Percentiles rank a stretch among this genome's conserved stretches.
Evolutionary conservation across 2,797 vertebrate species (phyloP).

Genomic region (Enteromius paludinosus): DNA sequence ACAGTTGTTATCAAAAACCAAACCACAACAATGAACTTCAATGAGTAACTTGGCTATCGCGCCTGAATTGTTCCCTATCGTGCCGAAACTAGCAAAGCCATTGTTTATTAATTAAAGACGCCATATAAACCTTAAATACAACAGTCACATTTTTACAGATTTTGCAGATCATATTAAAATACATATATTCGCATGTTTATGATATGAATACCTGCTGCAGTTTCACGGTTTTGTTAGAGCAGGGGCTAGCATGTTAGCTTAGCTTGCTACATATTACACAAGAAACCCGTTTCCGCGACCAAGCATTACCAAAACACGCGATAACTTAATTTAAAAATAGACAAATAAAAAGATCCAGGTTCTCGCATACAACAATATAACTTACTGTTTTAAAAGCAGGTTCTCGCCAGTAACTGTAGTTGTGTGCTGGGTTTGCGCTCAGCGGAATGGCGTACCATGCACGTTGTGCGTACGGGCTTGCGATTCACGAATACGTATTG

Average conservation of each 20-base stretch:
- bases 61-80: constrained; percentile 1
- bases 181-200: neutral
- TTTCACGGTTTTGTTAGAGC: neutral
- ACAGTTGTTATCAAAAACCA: neutral
- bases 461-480: constrained; percentile 52
- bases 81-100: neutral
- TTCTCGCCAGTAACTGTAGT: constrained; percentile 31
- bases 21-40: neutral
- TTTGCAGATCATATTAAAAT: neutral
- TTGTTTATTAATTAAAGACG: neutral
- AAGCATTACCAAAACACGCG: neutral
- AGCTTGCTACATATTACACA: constrained; percentile 2
- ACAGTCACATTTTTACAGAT: neutral
- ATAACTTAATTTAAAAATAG: neutral
- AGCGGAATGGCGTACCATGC: constrained; percentile 57
- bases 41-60: neutral
- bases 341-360: neutral
- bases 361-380: neutral
- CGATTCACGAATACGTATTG: constrained; percentile 18
- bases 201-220: too few relatives aligned
- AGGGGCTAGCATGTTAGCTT: constrained; percentile 23
- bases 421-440: neutral
- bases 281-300: neutral
- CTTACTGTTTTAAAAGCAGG: constrained; percentile 46
- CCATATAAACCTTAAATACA: neutral